Evolutionary conservation across 2,797 vertebrate genomes (phyloP).

Genomic region (Philypnodon macrostomus): DNA sequence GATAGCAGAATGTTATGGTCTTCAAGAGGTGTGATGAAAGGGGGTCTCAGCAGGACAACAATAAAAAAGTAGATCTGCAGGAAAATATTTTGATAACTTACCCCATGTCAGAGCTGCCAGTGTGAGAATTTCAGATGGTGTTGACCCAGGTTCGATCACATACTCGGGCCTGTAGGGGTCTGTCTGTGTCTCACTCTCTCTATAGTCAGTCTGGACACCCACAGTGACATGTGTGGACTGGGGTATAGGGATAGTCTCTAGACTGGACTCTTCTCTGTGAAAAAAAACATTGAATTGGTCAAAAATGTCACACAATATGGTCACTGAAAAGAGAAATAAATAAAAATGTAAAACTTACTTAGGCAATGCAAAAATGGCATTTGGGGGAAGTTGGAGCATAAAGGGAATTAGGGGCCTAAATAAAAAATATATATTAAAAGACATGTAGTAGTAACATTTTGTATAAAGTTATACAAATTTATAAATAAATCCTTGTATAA

Average conservation of each 20-base stretch:
- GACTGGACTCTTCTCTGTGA: slow-evolving; percentile 59
- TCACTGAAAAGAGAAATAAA: not conserved
- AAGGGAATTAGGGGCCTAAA: slow-evolving; percentile 61
- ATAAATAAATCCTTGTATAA: too few relatives aligned
- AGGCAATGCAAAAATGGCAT: slow-evolving; percentile 57
- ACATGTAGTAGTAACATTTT: too few relatives aligned
- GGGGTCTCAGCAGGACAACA: too few relatives aligned
- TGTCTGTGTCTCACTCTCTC: slow-evolving; percentile 92
- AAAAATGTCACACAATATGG: not conserved
- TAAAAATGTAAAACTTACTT: slow-evolving; percentile 74
- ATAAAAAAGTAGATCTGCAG: not conserved
- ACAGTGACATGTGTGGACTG: slow-evolving; percentile 68
- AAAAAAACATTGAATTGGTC: not conserved
- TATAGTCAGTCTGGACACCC: slow-evolving; percentile 91
- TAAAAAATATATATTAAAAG: not conserved
- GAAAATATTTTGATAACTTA: slow-evolving; percentile 18
- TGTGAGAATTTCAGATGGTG: slow-evolving; percentile 86
- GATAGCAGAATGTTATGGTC: too few relatives aligned
- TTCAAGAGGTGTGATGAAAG: too few relatives aligned
- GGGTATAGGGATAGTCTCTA: slow-evolving; percentile 7
- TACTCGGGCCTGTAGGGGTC: slow-evolving; percentile 90
- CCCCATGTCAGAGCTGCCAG: slow-evolving; percentile 89
- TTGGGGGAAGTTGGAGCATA: slow-evolving; percentile 62
- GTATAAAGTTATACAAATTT: too few relatives aligned
- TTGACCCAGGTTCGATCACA: slow-evolving; percentile 71